These are phyloP conservation scores for Solenodon paradoxus DNA, from an alignment of 2,113 vertebrate genomes.

Conservation along the genomic window DNA sequence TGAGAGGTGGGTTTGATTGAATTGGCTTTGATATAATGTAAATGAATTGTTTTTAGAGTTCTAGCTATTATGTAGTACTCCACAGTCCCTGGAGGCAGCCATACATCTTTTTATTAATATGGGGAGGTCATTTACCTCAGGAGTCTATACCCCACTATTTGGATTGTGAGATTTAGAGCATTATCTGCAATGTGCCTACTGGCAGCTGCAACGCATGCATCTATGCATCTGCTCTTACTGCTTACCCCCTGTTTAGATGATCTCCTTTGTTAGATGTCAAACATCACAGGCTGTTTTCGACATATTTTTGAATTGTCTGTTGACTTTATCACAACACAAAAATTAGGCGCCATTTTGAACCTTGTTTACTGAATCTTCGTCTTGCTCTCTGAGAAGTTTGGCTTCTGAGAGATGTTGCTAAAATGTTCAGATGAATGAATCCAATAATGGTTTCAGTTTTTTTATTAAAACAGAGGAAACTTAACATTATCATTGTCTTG, in stretches of 20 bases:
- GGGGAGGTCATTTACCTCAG: neutral
- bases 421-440: neutral
- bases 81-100: neutral
- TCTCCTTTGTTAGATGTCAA: neutral
- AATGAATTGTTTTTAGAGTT: slow-evolving; percentile 3
- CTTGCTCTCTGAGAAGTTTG: neutral
- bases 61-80: neutral
- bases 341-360: neutral
- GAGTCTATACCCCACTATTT: neutral
- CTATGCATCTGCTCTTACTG: neutral
- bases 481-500: neutral
- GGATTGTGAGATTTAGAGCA: neutral
- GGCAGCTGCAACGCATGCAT: neutral
- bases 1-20: no score
- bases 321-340: neutral
- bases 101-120: neutral
- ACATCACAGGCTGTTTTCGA: neutral
- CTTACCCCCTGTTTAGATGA: neutral
- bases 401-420: neutral
- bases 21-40: neutral
- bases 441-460: neutral
- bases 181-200: neutral
- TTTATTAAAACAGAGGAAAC: neutral
- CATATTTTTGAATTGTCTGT: neutral
- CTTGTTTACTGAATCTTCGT: neutral